phyloP scores from a whole-genome alignment of 2,888 invertebrate species.

The Orthosia incerta region DNA sequence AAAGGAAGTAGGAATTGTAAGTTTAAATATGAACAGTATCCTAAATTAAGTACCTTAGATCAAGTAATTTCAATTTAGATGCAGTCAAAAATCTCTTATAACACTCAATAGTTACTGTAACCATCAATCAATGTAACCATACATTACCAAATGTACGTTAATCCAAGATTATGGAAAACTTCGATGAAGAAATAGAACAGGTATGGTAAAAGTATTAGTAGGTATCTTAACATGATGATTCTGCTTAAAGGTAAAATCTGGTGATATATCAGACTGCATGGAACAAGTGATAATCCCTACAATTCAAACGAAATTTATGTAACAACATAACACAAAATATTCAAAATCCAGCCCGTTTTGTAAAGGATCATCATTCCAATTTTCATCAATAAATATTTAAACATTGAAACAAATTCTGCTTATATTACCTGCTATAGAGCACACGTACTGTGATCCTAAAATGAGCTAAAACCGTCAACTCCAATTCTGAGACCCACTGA shows the following conservation, averaged over 20 bases:
- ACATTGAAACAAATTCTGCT: conserved; percentile 16
- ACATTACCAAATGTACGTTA: background rate
- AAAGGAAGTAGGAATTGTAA: background rate
- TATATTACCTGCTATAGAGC: conserved; percentile 38
- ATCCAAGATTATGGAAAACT: background rate
- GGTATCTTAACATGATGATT: background rate
- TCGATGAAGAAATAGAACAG: background rate
- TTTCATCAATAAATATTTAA: background rate
- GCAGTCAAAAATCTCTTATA: background rate
- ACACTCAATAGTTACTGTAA: background rate
- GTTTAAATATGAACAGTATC: background rate
- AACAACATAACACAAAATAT: background rate
- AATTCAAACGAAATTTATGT: background rate
- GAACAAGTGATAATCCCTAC: background rate
- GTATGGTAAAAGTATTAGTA: background rate
- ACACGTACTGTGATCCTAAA: background rate
- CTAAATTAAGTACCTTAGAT: background rate
- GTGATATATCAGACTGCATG: background rate
- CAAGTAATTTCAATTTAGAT: background rate
- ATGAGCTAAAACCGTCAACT: background rate
- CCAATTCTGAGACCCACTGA: background rate
- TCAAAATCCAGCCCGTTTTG: background rate
- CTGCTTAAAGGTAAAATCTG: background rate
- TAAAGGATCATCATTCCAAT: background rate
- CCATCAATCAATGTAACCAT: no score